Conservation (phyloP, 2,888 invertebrate genomes). For the Conus canariensis region DNA sequence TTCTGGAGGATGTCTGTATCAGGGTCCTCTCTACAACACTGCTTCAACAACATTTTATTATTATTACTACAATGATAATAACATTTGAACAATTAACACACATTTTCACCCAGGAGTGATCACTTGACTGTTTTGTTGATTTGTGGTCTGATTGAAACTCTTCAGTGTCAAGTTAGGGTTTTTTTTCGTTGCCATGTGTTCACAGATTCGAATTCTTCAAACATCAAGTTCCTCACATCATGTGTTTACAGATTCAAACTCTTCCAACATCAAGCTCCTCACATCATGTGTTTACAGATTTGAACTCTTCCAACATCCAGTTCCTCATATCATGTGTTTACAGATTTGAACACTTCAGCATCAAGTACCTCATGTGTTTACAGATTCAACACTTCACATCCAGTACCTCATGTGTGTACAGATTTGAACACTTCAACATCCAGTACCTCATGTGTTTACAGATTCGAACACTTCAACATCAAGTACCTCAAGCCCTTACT, state of each 20-base stretch:
- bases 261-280: slow-evolving; percentile 88
- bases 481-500: slow-evolving; percentile 93
- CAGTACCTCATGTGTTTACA: slow-evolving; percentile 67
- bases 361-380: not conserved
- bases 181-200: not conserved
- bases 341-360: not conserved
- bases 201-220: too few species aligned
- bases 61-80: too few species aligned
- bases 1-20: too few species aligned
- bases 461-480: slow-evolving; percentile 96
- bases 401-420: not conserved
- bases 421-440: not conserved
- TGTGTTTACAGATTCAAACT: slow-evolving; percentile 87
- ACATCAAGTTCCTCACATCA: not conserved
- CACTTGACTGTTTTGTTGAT: not conserved
- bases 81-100: too few species aligned
- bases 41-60: too few species aligned
- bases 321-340: not conserved
- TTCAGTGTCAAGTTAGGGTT: not conserved
- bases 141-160: not conserved
- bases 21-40: too few species aligned
- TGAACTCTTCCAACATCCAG: not conserved
- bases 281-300: not conserved
- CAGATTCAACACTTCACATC: not conserved
- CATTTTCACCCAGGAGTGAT: too few species aligned